phyloP scores from a whole-genome alignment of 2,888 invertebrate genomes.

The Tryphoninae sp. region DNA sequence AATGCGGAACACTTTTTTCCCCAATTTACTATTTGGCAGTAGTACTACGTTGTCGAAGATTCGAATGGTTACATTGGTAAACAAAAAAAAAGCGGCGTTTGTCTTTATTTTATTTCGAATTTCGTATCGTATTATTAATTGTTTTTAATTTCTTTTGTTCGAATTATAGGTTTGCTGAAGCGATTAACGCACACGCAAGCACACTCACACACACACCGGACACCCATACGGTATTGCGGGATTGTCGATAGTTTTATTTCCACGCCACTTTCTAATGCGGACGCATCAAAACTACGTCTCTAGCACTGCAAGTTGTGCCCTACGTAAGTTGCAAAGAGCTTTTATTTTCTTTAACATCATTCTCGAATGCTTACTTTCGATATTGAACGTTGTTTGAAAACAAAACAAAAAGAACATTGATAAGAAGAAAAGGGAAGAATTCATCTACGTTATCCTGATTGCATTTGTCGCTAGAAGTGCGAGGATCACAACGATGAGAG shows the following conservation, averaged over 20 bases:
- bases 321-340: conserved; percentile 33
- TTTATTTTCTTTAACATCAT: neutral
- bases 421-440: neutral
- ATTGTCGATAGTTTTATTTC: conserved; percentile 1
- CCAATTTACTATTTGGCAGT: conserved; percentile 59
- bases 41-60: conserved; percentile 46
- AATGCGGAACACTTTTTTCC: conserved; percentile 44
- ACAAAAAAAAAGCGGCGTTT: neutral
- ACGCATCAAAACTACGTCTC: too few species aligned
- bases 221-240: neutral
- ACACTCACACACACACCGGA: neutral
- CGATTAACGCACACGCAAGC: neutral
- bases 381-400: neutral
- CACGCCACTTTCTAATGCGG: conserved; percentile 14
- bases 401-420: neutral
- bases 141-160: conserved; percentile 3
- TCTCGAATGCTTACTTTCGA: neutral
- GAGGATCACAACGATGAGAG: conserved; percentile 43
- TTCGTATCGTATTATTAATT: conserved; percentile 21
- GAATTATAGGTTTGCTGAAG: conserved; percentile 12
- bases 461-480: conserved; percentile 45
- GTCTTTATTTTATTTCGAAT: conserved; percentile 27
- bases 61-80: conserved; percentile 15
- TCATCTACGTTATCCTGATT: conserved; percentile 64
- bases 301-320: too few species aligned